Conservation (phyloP, 2,888 invertebrate species). For the Euzophera pinguis region DNA sequence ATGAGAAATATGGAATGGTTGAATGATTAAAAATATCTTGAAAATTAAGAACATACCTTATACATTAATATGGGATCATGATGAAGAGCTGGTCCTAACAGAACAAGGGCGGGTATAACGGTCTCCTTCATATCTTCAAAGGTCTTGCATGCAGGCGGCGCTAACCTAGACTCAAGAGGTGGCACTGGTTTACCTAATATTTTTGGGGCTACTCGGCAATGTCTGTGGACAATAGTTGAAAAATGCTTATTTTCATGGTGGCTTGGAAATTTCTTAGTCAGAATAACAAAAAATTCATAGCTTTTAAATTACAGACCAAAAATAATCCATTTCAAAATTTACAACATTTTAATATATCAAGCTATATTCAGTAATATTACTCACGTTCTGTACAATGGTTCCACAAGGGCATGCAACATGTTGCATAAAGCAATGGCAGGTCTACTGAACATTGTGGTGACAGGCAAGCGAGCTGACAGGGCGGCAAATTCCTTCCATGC, state of each 20-base stretch:
- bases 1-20: too few species aligned
- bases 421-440: conserved; percentile 88
- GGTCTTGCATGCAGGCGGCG: conserved; percentile 83
- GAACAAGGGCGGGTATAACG: conserved; percentile 91
- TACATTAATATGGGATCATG: conserved; percentile 94
- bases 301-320: too few species aligned
- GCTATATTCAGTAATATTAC: too few species aligned
- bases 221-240: conserved; percentile 65
- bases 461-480: conserved; percentile 90
- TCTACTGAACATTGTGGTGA: conserved; percentile 87
- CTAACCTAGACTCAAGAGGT: conserved; percentile 74
- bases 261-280: too few species aligned
- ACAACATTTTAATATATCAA: too few species aligned
- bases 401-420: conserved; percentile 90
- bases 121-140: conserved; percentile 86
- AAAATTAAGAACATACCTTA: conserved; percentile 76
- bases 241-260: too few species aligned
- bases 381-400: conserved; percentile 90
- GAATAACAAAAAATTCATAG: too few species aligned
- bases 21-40: too few species aligned
- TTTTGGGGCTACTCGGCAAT: conserved; percentile 86
- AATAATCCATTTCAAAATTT: too few species aligned
- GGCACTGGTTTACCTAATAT: conserved; percentile 81
- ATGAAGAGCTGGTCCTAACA: conserved; percentile 93
- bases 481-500: conserved; percentile 93